phyloP scores from a whole-genome alignment of 2,797 vertebrate genomes.

The Acanthis flammea region DNA sequence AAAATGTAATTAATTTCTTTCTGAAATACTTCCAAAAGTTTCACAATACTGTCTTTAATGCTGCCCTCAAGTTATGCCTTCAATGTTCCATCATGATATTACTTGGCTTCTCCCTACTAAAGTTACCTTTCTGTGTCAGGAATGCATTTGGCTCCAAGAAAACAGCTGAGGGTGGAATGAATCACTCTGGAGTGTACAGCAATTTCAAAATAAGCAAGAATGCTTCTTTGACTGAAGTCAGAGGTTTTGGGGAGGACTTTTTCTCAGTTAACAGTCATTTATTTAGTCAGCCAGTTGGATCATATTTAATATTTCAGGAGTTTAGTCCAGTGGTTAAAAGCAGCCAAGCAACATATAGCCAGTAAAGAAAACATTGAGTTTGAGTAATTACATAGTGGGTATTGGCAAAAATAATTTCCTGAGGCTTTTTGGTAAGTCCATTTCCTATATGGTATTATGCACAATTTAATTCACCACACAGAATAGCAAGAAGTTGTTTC shows the following conservation, averaged over 20 bases:
- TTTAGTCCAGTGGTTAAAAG: constrained; percentile 1
- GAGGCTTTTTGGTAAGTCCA: neutral
- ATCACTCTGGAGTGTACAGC: neutral
- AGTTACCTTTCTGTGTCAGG: constrained; percentile 16
- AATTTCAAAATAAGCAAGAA: constrained; percentile 23
- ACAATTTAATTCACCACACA: neutral
- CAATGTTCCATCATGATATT: neutral
- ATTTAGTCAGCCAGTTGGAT: neutral
- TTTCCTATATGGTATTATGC: neutral
- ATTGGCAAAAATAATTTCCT: constrained; percentile 3
- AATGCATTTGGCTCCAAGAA: neutral
- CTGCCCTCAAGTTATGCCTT: neutral
- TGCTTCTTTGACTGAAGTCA: neutral
- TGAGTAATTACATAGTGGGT: neutral
- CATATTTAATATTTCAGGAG: neutral
- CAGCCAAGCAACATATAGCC: neutral
- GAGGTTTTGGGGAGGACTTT: neutral
- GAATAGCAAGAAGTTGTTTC: neutral
- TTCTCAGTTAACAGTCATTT: neutral
- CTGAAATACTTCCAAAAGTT: constrained; percentile 14
- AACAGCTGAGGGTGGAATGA: neutral
- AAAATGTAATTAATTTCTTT: constrained; percentile 24
- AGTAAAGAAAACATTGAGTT: neutral
- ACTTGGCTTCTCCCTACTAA: neutral
- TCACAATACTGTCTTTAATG: neutral